phyloP scores from a whole-genome alignment of 1,140 invertebrate species.

The Thaumetopoea pityocampa region DNA sequence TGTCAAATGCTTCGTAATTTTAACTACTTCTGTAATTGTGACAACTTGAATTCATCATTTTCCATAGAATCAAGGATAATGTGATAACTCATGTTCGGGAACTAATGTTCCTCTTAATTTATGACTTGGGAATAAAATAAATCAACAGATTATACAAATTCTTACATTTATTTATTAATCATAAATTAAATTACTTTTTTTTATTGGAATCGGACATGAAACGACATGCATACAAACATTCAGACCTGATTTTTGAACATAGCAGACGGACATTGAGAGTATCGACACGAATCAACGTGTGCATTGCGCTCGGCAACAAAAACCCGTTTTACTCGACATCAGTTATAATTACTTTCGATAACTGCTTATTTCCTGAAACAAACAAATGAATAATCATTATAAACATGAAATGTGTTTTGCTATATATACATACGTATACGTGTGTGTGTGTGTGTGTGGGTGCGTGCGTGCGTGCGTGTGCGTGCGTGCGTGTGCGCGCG shows the following conservation, averaged over 20 bases:
- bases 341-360: constrained; percentile 19
- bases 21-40: constrained; percentile 23
- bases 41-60: no score
- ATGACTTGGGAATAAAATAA: constrained; percentile 40
- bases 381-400: constrained; percentile 17
- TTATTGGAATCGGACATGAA: constrained; percentile 49
- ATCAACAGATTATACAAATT: constrained; percentile 52
- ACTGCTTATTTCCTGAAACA: constrained; percentile 59
- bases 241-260: constrained; percentile 58
- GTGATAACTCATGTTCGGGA: no score
- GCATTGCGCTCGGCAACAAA: constrained; percentile 24
- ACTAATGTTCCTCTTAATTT: no score
- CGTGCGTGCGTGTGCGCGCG: no score
- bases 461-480: no score
- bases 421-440: no score
- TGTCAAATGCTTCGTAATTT: no score
- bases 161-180: constrained; percentile 62
- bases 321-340: constrained; percentile 29
- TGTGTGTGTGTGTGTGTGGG: no score
- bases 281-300: constrained; percentile 27
- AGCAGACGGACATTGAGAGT: constrained; percentile 45
- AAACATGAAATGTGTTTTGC: no score
- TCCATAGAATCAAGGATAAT: no score
- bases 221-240: constrained; percentile 65
- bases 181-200: constrained; percentile 61